These are phyloP conservation scores for Melinaea menophilus DNA, from an alignment of 2,888 invertebrate species.

Conservation along the genomic window DNA sequence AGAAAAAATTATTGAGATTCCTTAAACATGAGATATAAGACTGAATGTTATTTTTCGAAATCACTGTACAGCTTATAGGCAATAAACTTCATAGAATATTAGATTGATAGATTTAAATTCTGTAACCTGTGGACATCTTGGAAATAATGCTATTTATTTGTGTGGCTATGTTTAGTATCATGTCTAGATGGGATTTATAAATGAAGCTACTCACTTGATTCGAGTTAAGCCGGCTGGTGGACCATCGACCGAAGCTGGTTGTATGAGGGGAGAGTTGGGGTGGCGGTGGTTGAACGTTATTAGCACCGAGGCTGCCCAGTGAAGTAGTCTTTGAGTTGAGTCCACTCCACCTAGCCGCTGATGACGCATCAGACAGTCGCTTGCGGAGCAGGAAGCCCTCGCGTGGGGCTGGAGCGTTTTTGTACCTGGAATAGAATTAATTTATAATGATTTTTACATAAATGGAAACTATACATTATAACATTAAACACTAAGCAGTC, in stretches of 20 bases:
- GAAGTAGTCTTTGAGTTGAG: constrained; percentile 92
- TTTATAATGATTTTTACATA: not conserved
- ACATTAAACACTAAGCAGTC: not conserved
- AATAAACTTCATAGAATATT: too few species aligned
- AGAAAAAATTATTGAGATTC: not conserved
- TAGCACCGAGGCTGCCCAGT: constrained; percentile 83
- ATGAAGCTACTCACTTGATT: constrained; percentile 65
- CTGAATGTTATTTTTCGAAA: not conserved
- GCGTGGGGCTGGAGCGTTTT: constrained; percentile 84
- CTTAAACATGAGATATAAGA: not conserved
- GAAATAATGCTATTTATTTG: not conserved
- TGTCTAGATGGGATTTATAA: not conserved
- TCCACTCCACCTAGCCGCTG: constrained; percentile 79
- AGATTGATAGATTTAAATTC: too few species aligned
- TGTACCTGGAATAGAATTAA: constrained; percentile 58
- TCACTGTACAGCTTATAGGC: not conserved
- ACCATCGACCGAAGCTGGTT: constrained; percentile 82
- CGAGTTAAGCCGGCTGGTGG: constrained; percentile 85
- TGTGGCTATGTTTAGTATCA: not conserved
- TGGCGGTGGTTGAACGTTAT: constrained; percentile 78
- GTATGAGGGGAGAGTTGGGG: constrained; percentile 71
- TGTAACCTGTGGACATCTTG: too few species aligned
- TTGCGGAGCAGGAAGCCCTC: constrained; percentile 91
- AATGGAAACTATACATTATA: not conserved
- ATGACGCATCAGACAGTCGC: constrained; percentile 83